Evolutionary conservation across 1,140 invertebrate species (phyloP).

Genomic region (Zaprionus capensis): DNA sequence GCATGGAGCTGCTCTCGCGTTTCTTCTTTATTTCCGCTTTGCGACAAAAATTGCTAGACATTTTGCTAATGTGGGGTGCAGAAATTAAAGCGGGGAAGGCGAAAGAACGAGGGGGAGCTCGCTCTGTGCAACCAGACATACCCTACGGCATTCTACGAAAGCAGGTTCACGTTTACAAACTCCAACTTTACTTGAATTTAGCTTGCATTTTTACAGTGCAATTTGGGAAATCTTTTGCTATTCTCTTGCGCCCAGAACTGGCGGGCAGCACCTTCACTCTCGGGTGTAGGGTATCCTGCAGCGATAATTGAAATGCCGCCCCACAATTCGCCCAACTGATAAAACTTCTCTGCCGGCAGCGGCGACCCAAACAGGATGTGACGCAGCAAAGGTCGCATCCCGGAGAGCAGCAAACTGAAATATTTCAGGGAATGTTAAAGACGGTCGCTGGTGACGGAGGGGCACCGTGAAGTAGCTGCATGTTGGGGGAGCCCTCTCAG

Average conservation of each 20-base stretch:
- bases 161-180: background rate
- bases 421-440: background rate
- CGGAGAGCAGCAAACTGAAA: background rate
- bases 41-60: slow-evolving; percentile 50
- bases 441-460: background rate
- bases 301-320: slow-evolving; percentile 46
- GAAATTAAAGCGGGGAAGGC: slow-evolving; percentile 3
- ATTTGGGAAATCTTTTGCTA: background rate
- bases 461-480: background rate
- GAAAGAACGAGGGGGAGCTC: background rate
- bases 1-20: slow-evolving; percentile 30
- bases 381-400: background rate
- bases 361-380: slow-evolving; percentile 35
- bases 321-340: slow-evolving; percentile 38
- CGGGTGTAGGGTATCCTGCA: slow-evolving; percentile 14
- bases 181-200: background rate
- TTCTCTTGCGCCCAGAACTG: background rate
- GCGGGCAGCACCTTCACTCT: slow-evolving; percentile 8
- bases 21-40: slow-evolving; percentile 61
- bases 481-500: background rate
- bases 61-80: slow-evolving; percentile 37
- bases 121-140: background rate
- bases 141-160: background rate
- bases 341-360: slow-evolving; percentile 20
- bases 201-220: background rate